Evolutionary conservation across 2,888 invertebrate species (phyloP), one percentile per base, ranked within the genome.

Genomic region (Chamaedrilus cognettii): DNA sequence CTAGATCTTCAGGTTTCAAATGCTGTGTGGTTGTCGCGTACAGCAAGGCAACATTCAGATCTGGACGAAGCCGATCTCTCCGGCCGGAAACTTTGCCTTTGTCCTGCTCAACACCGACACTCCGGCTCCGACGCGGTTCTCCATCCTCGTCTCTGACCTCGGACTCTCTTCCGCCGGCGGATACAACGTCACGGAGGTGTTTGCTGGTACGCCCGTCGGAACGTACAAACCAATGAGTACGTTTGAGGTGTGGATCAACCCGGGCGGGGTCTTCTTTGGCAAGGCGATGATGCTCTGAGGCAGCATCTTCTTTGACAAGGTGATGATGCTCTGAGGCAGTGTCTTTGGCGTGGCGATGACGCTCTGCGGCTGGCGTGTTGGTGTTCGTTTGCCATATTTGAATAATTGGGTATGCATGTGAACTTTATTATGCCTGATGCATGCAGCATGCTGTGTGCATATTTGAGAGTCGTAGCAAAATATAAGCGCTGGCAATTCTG

Each of bases 1-100:
- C 34, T 32, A 23, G 32, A 23, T 23, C 28, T 32, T 28, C 35
- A 19, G n/a, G n/a, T n/a, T n/a, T 33, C 23, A 5, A 15, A 15
- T 3, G 5, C 49, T n/a, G n/a, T n/a, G n/a, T n/a, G n/a, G n/a
- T n/a, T n/a, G n/a, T n/a, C n/a, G n/a, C n/a, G n/a, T 63, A 3
- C 69, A 73, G 73, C 51, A 49, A 2, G 72, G 71, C 11, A 65
- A 94, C 72, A 94, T 95, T 76, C 95, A 96, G 86, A 93, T 96
- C 79, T 96, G 96, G 96, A 93, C 93, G 0, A 88, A 93, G 28
- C 76, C 77, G 4, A 70, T 80, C 23, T 42, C 70, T 26, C 76
- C 79, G n/a, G 60, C 42, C 19, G 80, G 80, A 3, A 77, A 77
- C 64, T 67, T 74, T 31, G 81, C 80, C 23, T 74, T 80, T 35